Evolutionary conservation across 2,797 vertebrate species (phyloP).

Genomic region (Phataginus tetradactyla): DNA sequence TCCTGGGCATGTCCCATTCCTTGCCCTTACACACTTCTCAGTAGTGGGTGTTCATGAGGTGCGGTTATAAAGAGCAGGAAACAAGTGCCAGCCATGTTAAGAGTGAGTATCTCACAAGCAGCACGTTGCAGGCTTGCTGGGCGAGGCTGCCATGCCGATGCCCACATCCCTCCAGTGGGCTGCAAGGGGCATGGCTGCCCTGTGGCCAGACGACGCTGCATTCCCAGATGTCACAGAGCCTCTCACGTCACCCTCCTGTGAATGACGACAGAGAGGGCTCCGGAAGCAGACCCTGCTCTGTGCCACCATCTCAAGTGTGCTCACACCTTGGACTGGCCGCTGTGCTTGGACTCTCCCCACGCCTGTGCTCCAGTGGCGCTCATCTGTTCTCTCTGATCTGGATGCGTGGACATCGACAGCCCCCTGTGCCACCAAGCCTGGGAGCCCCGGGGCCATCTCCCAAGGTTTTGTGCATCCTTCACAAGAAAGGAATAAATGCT

Average conservation of each 20-base stretch:
- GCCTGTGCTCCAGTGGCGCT: no score
- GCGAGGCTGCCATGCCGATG: constrained; percentile 53
- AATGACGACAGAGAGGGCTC: not conserved
- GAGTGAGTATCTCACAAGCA: constrained; percentile 62
- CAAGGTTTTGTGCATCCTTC: not conserved
- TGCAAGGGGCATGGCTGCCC: not conserved
- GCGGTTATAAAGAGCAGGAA: not conserved
- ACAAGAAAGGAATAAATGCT: constrained; percentile 11
- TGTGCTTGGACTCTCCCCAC: not conserved
- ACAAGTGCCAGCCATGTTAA: constrained; percentile 7
- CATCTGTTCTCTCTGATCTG: not conserved
- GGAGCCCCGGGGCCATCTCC: not conserved
- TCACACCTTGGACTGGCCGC: not conserved
- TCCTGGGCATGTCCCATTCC: not conserved
- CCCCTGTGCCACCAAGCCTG: not conserved
- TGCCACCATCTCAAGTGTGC: not conserved
- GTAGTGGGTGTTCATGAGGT: not conserved
- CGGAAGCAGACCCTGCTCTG: not conserved
- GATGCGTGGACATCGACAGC: not conserved
- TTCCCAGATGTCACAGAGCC: not conserved
- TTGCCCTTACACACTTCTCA: not conserved
- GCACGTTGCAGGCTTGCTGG: constrained; percentile 65
- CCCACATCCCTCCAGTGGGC: constrained; percentile 59
- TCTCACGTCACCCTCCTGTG: not conserved
- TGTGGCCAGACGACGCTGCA: not conserved